Evolutionary conservation across 1,140 invertebrate genomes (phyloP), one percentile per base, ranked within the genome.

Genomic region (Vanessa tameamea): DNA sequence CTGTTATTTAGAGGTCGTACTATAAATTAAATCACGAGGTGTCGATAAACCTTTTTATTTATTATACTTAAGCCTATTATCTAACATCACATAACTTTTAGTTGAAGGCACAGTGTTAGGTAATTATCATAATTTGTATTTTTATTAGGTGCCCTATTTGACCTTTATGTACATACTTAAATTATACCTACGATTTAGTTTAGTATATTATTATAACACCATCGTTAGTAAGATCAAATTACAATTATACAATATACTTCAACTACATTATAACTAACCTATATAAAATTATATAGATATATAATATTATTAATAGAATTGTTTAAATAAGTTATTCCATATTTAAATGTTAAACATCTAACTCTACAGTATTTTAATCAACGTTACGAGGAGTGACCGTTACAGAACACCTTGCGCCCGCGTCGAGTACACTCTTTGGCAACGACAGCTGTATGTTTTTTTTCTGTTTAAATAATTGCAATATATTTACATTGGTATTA

Each of bases 401-500:
- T 90, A 87, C 76, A 69, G 79, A 80, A 82, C 90, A 91, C 90
- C 89, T 91, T 91, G 88, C 89, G 87, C 78, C 80, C 79, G 82
- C 82, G 75, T 82, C 75, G 72, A 79, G 82, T 78, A 86, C 79
- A 78, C 82, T 83, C 90, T 91, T 92, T 92, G 89, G 87, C 81
- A 83, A 83, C 81, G 76, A 91, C 90, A 92, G 90, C 89, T 92
- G 90, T 90, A 92, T 89, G 84, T 86, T 84, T 81, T 73, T 78
- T 79, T 69, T 74, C 26, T 77, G 63, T 50, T 50, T 77, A 73
- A 73, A 71, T 76, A 72, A 80, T 69, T 81, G 79, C 76, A 78
- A 75, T 69, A 72, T 82, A 79, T 79, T 70, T 82, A 86, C 80
- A 83, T 78, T 64, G 78, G 69, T 79, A 86, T 82, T 79, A 81